Evolutionary conservation across 2,113 vertebrate genomes (phyloP), one percentile per base, ranked within the genome.

Genomic region (Petrocephalus microphthalmus): DNA sequence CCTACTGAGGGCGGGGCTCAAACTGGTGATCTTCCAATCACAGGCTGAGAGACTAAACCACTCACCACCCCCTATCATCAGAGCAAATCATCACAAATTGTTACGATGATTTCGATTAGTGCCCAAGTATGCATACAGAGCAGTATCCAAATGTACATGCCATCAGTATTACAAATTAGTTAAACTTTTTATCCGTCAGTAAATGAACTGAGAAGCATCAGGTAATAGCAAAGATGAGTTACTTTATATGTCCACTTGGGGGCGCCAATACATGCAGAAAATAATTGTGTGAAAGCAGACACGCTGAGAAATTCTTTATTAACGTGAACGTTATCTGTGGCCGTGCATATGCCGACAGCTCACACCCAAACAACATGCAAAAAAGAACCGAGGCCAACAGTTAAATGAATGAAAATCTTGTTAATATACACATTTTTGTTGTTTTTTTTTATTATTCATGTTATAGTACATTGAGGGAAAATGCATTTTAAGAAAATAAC

Each of bases 401-500:
- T n/a, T 49, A 25, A 25, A 15, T 51, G 11, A 84, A n/a, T 84
- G 37, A 51, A 84, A 84, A 78, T 29, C 33, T 37, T 42, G 33
- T 37, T 19, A 37, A 42, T 74, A 19, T 19, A 42, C 71, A 78
- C 71, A 78, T 33, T 33, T 78, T 42, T 37, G 33, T 84, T 33
- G 25, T 2, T 17, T 52, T 71, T 33, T 60, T 67, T 67, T 53
- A 51, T 25, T n/a, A 87, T 87, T 87, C 42, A 51, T 5, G 37
- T 74, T 10, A 51, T 47, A 64, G 22, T 87, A 78, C 49, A 87
- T 17, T 53, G 10, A 29, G 15, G 37, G 37, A 87, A 67, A 74
- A 87, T 87, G 25, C 57, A 87, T 87, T 47, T 87, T 29, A 53
- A 53, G 86, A 78, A 74, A 51, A 42, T 42, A 67, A 78, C 64